A percentile compares a stretch with the other conserved stretches of the same genome.
phyloP scores from a whole-genome alignment of 2,797 vertebrate genomes.

The Erpetoichthys calabaricus region DNA sequence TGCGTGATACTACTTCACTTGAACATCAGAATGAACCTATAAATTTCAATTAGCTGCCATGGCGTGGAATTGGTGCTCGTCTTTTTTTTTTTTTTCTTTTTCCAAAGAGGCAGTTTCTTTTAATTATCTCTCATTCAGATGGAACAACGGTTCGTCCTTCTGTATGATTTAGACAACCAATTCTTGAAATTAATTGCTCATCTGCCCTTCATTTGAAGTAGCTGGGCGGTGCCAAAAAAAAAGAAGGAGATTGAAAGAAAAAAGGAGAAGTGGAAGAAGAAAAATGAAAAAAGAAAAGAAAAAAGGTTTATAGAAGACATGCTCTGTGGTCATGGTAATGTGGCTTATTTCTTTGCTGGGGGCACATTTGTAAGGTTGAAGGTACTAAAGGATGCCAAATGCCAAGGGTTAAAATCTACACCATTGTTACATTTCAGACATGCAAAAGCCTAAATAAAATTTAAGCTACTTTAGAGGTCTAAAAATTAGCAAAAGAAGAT shows the following conservation, averaged over 20 bases:
- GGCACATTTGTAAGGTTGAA: too few relatives aligned
- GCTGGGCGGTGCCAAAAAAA: slow-evolving; percentile 1
- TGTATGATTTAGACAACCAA: slow-evolving; percentile 45
- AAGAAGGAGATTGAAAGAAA: background rate
- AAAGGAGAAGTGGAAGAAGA: slow-evolving; percentile 1
- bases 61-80: slow-evolving; percentile 34
- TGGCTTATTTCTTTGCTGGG: too few relatives aligned
- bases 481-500: too few relatives aligned
- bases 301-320: too few relatives aligned
- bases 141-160: slow-evolving; percentile 56
- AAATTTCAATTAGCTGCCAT: slow-evolving; percentile 47
- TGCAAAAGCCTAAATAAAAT: too few relatives aligned
- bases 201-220: slow-evolving; percentile 38
- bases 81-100: slow-evolving; percentile 33
- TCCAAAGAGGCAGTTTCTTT: slow-evolving; percentile 36
- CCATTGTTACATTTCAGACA: too few relatives aligned
- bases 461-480: too few relatives aligned
- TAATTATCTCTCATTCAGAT: slow-evolving; percentile 52
- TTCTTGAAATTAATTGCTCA: slow-evolving; percentile 46
- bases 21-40: slow-evolving; percentile 29
- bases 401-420: too few relatives aligned
- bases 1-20: too few relatives aligned
- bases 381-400: too few relatives aligned
- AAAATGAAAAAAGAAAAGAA: too few relatives aligned
- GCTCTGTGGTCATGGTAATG: too few relatives aligned